Conservation (phyloP, 2,113 vertebrate genomes). For the Entomyzon cyanotis region DNA sequence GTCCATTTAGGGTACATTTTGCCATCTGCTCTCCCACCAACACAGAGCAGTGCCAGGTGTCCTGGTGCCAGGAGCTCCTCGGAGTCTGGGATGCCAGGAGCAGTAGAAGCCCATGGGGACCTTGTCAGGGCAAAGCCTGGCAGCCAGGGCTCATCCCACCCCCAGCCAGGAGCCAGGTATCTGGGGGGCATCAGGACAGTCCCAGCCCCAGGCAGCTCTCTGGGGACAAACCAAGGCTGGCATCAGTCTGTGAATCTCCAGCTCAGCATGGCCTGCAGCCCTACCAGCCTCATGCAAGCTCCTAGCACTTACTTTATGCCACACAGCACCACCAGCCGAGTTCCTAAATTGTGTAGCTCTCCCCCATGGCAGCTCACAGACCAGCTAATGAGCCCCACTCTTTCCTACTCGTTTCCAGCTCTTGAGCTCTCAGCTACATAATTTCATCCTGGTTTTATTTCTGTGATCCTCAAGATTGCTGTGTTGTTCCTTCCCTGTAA, state of each 20-base stretch:
- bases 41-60: background rate
- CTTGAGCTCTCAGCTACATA: background rate
- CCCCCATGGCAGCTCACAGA: background rate
- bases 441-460: background rate
- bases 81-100: background rate
- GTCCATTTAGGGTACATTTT: background rate
- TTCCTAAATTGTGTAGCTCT: background rate
- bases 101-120: accelerated
- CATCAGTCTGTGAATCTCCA: background rate
- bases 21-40: background rate
- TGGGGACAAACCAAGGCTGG: background rate
- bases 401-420: background rate
- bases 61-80: background rate
- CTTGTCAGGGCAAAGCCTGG: background rate
- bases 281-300: accelerated
- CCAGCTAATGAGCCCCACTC: background rate
- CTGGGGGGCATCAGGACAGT: background rate
- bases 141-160: background rate
- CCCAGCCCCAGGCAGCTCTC: background rate
- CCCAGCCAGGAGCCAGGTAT: background rate
- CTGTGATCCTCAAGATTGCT: background rate
- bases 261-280: accelerated
- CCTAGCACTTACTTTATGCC: too few relatives aligned
- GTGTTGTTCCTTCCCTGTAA: background rate
- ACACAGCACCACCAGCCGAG: background rate